Conservation (phyloP, 2,113 vertebrate species). For the Zeus faber region DNA sequence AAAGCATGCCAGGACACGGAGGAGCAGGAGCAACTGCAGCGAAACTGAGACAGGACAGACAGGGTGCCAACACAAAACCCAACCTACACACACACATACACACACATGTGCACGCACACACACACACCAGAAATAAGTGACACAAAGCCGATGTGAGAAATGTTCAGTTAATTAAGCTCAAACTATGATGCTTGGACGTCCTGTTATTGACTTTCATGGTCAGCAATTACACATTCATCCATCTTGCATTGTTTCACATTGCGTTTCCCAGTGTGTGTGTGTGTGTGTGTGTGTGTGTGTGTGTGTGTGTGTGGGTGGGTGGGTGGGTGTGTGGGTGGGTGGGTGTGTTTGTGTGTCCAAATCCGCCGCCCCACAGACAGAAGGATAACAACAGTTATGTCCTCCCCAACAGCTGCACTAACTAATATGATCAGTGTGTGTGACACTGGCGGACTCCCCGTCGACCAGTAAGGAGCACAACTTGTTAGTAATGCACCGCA, state of each 20-base stretch:
- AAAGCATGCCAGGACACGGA: constrained; percentile 72
- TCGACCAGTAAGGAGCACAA: constrained; percentile 37
- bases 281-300: constrained; percentile 11
- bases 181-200: no score
- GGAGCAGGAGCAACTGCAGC: constrained; percentile 73
- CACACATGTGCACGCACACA: constrained; percentile 15
- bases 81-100: constrained; percentile 12
- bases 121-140: no score
- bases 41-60: constrained; percentile 60
- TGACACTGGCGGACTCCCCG: constrained; percentile 62
- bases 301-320: constrained; percentile 15
- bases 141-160: no score
- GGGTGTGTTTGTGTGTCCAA: constrained; percentile 42
- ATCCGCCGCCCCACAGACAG: constrained; percentile 59
- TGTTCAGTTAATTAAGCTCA: no score
- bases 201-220: neutral
- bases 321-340: neutral
- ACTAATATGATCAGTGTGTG: constrained; percentile 60
- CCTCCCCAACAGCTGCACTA: constrained; percentile 72
- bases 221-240: constrained; percentile 13
- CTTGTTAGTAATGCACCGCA: constrained; percentile 36
- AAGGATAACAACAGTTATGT: constrained; percentile 72
- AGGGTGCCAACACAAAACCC: constrained; percentile 33
- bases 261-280: neutral
- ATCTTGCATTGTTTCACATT: neutral